Evolutionary conservation across 1,140 invertebrate species (phyloP), one percentile per base, ranked within the genome.

Genomic region (Archegozetes longisetosus): DNA sequence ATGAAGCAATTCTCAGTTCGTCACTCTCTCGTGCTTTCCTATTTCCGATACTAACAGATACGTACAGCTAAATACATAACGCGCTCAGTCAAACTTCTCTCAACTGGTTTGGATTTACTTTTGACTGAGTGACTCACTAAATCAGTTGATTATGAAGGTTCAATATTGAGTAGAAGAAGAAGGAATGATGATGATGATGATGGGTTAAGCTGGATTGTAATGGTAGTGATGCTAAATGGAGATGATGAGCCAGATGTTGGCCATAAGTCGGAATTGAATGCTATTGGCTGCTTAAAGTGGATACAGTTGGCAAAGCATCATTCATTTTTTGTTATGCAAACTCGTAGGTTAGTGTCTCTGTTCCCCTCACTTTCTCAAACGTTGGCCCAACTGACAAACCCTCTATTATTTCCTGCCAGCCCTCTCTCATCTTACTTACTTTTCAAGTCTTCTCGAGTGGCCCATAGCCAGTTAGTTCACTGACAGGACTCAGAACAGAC

Each of bases 171-270:
- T 13, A 13, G 22, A 53, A 53, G 13, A 53, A 53, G 25, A 13
- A 13, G 52, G 13, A 53, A 13, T 12, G 51, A 23, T 53, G 51
- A 53, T 53, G 51, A 53, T 53, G 51, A 53, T 53, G 26, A 53
- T 9, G 20, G 26, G 20, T n/a, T 3, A 17, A 6, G 17, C 32
- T 40, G 32, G 6, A 17, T 17, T 40, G 32, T 40, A 40, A 9
- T 6, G 6, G 32, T 40, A 40, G 17, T 40, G 32, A 40, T 40
- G 32, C 32, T 40, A 40, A 40, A 40, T 40, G 6, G 32, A 40
- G 32, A 40, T 40, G n/a, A n/a, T n/a, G 32, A 40, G 17, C 32
- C 32, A 40, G 32, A 40, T 40, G 32, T 40, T 40, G 32, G 32
- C 32, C 32, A 40, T 9, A 40, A 6, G 17, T 17, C 32, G 17